phyloP scores from a whole-genome alignment of 1,140 invertebrate species.

The Atta texana region DNA sequence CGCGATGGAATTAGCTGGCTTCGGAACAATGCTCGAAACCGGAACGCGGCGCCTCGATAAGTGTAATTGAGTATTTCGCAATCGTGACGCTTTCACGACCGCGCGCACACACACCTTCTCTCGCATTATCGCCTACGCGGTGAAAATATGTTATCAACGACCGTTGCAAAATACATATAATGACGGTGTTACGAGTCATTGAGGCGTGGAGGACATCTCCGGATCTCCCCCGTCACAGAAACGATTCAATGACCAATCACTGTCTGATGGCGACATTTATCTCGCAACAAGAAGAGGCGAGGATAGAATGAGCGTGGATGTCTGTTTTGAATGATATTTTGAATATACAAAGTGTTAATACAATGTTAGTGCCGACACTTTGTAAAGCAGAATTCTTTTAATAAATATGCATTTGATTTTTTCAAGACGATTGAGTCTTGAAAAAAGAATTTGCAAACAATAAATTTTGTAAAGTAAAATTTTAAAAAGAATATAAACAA shows the following conservation, averaged over 20 bases:
- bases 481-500: neutral
- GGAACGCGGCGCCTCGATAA: slow-evolving; percentile 51
- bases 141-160: slow-evolving; percentile 75
- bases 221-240: slow-evolving; percentile 51
- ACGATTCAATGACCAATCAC: slow-evolving; percentile 59
- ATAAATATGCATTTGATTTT: neutral
- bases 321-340: neutral
- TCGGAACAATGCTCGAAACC: slow-evolving; percentile 65
- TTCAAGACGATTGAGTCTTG: neutral
- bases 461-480: neutral
- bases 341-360: neutral
- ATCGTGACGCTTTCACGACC: slow-evolving; percentile 72
- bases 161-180: slow-evolving; percentile 67
- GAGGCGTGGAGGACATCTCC: slow-evolving; percentile 61
- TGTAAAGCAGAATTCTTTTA: neutral
- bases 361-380: neutral
- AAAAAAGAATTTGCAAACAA: neutral
- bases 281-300: slow-evolving; percentile 37
- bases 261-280: slow-evolving; percentile 38
- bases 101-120: slow-evolving; percentile 50
- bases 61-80: slow-evolving; percentile 72
- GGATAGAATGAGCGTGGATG: slow-evolving; percentile 11
- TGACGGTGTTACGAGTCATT: slow-evolving; percentile 44
- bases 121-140: slow-evolving; percentile 68
- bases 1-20: slow-evolving; percentile 6